Base-by-base conservation (phyloP, 23 tunicate genomes). In the Styela plicata region DNA sequence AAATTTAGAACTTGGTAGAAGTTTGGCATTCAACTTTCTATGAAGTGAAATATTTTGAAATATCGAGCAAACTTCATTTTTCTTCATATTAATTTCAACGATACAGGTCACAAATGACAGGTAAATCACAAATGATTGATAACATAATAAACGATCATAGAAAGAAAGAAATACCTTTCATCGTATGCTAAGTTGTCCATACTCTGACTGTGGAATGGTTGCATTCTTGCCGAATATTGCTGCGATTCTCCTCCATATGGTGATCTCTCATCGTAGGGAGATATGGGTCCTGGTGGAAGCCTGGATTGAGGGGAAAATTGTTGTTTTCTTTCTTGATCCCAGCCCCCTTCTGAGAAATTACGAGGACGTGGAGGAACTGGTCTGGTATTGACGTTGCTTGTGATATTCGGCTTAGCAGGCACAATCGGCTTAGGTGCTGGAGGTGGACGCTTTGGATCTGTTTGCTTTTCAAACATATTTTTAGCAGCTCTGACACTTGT, bases 401-500 rank as follows among this genome's bases (percentile, higher is more conserved):
- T n/a, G 21, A 32, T 52, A 44, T 44, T 76, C 0, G 81, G 81
- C n/a, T 76, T 76, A 7, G 81, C 63, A 57, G 81, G 31, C 10
- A 76, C 66, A 22, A 76, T 1, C 21, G 81, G 81, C 30, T 76
- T 76, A 13, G 89, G 78, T 2, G 74, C 69, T 2, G 84, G 90
- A 61, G 97, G 97, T 2, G 84, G 85, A 13, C 81, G 90, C 17
- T 34, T 78, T 3, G 89, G 73, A 25, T 86, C 84, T 3, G 84
- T 67, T 30, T 85, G 87, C 64, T 91, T 82, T 82, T 91, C 97
- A 78, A 91, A 91, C 74, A 91, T 44, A 44, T 70, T 78, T 37
- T 86, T 86, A 35, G 80, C 82, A 10, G 87, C 79, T 25, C 52
- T 84, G 2, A 91, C 97, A 34, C 97, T 63, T 17, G 25, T 36